phyloP scores from a whole-genome alignment of 2,888 invertebrate genomes.

The Calameuta filiformis region DNA sequence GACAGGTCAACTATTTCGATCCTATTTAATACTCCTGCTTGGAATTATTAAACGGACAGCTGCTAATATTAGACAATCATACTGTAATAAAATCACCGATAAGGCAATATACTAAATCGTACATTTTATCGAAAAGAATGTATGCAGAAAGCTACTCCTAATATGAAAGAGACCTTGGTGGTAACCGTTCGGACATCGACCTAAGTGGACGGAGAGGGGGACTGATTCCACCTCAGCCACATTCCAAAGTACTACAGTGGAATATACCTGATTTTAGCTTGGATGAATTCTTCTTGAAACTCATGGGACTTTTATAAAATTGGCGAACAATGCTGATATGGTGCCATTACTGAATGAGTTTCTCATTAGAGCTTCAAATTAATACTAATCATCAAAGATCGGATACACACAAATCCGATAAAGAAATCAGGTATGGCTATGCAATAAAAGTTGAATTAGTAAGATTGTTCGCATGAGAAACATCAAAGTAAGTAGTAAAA shows the following conservation, averaged over 20 bases:
- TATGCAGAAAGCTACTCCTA: constrained; percentile 17
- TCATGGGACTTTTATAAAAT: constrained; percentile 14
- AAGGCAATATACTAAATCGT: not conserved
- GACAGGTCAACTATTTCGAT: too few relatives aligned
- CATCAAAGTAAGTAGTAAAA: not conserved
- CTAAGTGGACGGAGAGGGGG: constrained; percentile 34
- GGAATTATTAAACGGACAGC: too few relatives aligned
- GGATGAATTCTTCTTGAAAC: constrained; percentile 25
- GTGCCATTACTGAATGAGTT: not conserved
- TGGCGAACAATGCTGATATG: not conserved
- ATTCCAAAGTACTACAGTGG: constrained; percentile 42
- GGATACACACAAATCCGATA: not conserved
- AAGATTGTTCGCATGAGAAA: not conserved
- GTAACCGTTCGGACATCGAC: constrained; percentile 40
- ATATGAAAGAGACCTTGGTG: constrained; percentile 35
- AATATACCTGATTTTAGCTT: constrained; percentile 34
- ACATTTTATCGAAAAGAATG: not conserved
- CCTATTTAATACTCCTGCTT: too few relatives aligned
- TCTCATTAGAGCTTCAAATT: not conserved
- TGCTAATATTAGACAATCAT: too few relatives aligned
- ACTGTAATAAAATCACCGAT: not conserved
- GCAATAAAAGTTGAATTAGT: not conserved
- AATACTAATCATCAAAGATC: not conserved
- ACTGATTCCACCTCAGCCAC: constrained; percentile 44
- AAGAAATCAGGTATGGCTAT: not conserved